Percentiles rank a stretch among this genome's conserved stretches.
phyloP scores from a whole-genome alignment of 1,140 invertebrate genomes.

The Drosophila bocqueti region DNA sequence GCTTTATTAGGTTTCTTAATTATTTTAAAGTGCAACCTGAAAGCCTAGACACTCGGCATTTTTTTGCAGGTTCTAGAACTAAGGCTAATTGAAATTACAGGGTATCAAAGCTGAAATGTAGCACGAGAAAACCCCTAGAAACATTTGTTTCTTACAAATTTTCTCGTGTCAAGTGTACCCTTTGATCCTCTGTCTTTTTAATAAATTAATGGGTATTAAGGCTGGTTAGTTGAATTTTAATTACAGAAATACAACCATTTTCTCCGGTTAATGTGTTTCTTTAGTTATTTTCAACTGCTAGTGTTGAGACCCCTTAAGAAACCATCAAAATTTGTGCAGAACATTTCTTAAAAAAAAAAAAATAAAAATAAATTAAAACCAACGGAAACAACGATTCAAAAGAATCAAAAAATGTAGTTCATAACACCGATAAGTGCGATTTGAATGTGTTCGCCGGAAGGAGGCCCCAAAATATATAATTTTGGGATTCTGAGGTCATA shows the following conservation, averaged over 20 bases:
- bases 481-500: constrained; percentile 17
- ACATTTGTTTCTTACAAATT: not conserved
- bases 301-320: not conserved
- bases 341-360: not conserved
- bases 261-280: not conserved
- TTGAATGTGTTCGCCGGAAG: constrained; percentile 35
- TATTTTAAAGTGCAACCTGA: not conserved
- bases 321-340: constrained; percentile 14
- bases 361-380: constrained; percentile 6
- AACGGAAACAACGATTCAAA: constrained; percentile 38
- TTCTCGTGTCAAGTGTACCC: not conserved
- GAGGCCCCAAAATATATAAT: constrained; percentile 8
- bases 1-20: not conserved
- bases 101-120: not conserved
- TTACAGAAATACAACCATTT: not conserved
- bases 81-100: not conserved
- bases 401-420: constrained; percentile 53
- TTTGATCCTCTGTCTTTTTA: not conserved
- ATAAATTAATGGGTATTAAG: not conserved
- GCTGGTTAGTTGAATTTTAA: not conserved
- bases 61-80: not conserved
- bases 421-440: constrained; percentile 71
- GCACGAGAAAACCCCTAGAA: not conserved
- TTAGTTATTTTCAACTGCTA: not conserved
- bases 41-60: not conserved